A percentile compares a stretch with the other conserved stretches of the same genome.
Evolutionary conservation across 2,797 vertebrate species (phyloP).

Genomic region (Malacoraja senta): DNA sequence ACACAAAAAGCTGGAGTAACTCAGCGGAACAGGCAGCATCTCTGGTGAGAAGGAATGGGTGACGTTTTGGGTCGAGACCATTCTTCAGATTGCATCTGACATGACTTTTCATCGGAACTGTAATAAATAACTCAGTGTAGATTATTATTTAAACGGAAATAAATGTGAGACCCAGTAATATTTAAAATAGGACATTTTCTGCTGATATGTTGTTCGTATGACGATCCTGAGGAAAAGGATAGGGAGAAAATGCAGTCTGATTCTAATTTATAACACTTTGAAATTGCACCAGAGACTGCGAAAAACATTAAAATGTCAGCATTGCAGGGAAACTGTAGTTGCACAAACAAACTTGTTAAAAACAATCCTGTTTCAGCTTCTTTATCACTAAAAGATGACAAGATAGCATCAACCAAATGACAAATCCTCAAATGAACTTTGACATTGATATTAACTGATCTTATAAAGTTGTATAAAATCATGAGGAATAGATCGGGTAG

Average conservation of each 20-base stretch:
- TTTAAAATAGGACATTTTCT: not conserved
- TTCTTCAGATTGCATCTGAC: no score
- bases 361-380: not conserved
- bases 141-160: not conserved
- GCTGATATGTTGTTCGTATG: not conserved
- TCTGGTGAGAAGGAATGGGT: no score
- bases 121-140: not conserved
- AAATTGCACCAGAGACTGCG: not conserved
- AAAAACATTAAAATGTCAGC: not conserved
- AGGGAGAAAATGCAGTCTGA: not conserved
- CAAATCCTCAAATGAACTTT: not conserved
- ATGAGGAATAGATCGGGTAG: no score
- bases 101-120: no score
- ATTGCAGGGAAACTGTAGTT: not conserved
- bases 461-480: no score
- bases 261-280: not conserved
- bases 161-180: not conserved
- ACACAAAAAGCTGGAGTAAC: no score
- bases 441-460: not conserved
- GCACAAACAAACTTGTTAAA: not conserved
- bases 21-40: no score
- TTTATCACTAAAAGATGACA: not conserved
- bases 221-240: not conserved
- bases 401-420: not conserved
- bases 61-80: no score